phyloP scores from a whole-genome alignment of 2,113 vertebrate genomes.

The Amblyopsis rosae region DNA sequence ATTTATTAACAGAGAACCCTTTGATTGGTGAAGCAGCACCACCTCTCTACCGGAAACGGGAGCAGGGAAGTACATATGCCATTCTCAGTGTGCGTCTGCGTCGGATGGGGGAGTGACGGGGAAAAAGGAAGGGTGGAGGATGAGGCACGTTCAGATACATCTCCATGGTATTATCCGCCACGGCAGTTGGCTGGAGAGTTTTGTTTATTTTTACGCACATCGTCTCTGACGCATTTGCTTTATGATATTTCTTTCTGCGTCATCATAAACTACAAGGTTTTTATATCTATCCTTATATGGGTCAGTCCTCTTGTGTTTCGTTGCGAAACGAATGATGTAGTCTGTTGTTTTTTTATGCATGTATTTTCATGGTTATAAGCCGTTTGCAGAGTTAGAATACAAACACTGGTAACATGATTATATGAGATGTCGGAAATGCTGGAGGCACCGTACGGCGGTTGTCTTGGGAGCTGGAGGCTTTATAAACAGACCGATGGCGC shows the following conservation, averaged over 20 bases:
- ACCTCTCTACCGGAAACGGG: conserved; percentile 5
- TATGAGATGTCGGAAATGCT: conserved; percentile 30
- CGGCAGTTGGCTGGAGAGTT: conserved; percentile 31
- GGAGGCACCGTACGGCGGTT: conserved; percentile 37
- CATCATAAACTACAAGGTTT: conserved; percentile 40
- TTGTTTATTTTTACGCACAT: conserved; percentile 61
- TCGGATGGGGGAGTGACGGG: too few relatives aligned
- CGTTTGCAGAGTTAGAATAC: conserved; percentile 13
- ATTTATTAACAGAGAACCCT: background rate
- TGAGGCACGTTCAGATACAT: conserved; percentile 5
- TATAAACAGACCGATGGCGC: conserved; percentile 46
- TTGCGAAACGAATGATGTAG: background rate
- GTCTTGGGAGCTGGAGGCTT: conserved; percentile 16
- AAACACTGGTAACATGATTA: conserved; percentile 1
- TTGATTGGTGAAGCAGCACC: conserved; percentile 11
- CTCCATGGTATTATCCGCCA: conserved; percentile 8
- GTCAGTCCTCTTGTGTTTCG: conserved; percentile 23
- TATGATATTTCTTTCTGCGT: conserved; percentile 50
- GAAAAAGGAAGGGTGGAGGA: background rate
- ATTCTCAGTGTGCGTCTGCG: background rate
- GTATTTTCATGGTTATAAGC: background rate
- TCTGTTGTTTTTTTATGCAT: too few relatives aligned
- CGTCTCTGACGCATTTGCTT: conserved; percentile 63
- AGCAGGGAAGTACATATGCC: background rate
- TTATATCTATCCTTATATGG: conserved; percentile 46